phyloP scores from a whole-genome alignment of 2,113 vertebrate species.

The Aptenodytes forsteri region DNA sequence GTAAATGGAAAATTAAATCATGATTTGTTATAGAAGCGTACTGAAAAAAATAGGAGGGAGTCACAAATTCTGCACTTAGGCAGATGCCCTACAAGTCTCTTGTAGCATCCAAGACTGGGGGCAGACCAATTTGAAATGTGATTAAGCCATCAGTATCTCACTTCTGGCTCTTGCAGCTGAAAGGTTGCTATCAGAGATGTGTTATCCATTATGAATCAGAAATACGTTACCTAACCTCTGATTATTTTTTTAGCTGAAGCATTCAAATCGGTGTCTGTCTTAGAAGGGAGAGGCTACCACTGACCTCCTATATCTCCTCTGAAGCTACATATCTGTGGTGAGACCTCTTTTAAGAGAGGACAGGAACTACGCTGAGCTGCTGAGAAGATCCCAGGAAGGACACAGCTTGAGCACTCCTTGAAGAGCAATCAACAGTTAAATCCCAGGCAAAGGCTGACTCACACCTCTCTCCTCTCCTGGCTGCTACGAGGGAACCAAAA shows the following conservation, averaged over 20 bases:
- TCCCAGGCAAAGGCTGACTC: neutral
- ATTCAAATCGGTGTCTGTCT: neutral
- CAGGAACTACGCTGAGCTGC: fast-evolving
- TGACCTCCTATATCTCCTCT: neutral
- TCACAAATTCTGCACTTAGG: neutral
- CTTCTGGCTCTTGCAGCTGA: neutral
- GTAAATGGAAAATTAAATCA: neutral
- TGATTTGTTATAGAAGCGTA: neutral
- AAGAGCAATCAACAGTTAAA: neutral
- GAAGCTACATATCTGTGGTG: fast-evolving
- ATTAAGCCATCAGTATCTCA: neutral
- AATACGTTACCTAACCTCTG: neutral
- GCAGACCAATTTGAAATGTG: neutral
- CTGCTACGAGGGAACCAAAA: neutral
- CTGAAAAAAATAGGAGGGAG: neutral
- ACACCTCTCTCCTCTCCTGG: neutral
- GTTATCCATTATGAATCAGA: neutral
- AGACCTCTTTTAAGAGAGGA: neutral
- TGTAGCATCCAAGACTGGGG: neutral
- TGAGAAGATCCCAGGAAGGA: neutral
- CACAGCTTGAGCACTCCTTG: neutral
- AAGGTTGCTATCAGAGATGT: neutral
- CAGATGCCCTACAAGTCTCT: neutral
- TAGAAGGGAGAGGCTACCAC: neutral
- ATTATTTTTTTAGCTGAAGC: neutral